These are phyloP conservation scores for Diaperis boleti DNA, from an alignment of 2,888 invertebrate genomes.

Conservation along the genomic window DNA sequence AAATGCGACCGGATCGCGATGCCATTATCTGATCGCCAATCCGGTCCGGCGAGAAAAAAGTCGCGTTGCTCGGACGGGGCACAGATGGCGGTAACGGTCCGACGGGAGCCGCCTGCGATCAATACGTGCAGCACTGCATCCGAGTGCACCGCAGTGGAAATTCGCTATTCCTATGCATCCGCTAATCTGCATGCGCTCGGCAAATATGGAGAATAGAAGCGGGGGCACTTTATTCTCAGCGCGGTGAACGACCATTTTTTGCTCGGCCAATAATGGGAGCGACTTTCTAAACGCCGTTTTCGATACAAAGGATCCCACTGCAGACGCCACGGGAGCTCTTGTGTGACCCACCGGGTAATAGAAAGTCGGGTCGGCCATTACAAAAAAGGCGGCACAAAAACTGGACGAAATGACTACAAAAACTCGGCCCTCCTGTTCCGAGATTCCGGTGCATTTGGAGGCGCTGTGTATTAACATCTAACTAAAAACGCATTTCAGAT, in stretches of 20 bases:
- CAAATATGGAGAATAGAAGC: not conserved
- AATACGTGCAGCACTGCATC: slow-evolving; percentile 45
- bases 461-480: too few relatives aligned
- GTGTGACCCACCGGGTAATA: slow-evolving; percentile 47
- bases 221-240: slow-evolving; percentile 6
- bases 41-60: slow-evolving; percentile 33
- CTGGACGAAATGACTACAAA: slow-evolving; percentile 39
- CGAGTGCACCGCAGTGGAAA: slow-evolving; percentile 24
- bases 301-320: slow-evolving; percentile 37
- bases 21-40: slow-evolving; percentile 20
- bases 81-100: slow-evolving; percentile 55
- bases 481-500: too few relatives aligned
- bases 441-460: too few relatives aligned
- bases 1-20: not conserved
- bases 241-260: slow-evolving; percentile 32
- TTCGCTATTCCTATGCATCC: slow-evolving; percentile 8
- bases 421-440: too few relatives aligned
- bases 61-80: slow-evolving; percentile 41
- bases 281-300: slow-evolving; percentile 35
- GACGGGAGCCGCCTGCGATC: slow-evolving; percentile 44
- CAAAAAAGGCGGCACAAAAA: slow-evolving; percentile 56
- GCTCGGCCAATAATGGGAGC: slow-evolving; percentile 15
- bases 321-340: slow-evolving; percentile 41
- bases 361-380: slow-evolving; percentile 54
- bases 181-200: not conserved